Conservation (phyloP, 2,797 vertebrate genomes). For the Chiloscyllium punctatum region DNA sequence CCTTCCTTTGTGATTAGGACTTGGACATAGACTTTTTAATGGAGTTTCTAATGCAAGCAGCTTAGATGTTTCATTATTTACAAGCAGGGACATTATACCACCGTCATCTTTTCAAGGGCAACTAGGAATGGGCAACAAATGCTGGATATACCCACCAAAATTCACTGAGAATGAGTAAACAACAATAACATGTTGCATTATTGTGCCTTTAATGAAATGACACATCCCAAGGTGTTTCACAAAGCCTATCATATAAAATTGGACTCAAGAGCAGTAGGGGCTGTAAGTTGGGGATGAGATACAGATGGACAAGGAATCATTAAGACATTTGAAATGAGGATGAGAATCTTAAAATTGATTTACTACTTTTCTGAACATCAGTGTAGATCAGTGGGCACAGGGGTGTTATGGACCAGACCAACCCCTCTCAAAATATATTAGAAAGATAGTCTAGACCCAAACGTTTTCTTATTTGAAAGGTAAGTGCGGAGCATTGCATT, state of each 20-base stretch:
- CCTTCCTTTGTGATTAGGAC: constrained; percentile 16
- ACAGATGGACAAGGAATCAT: too few species aligned
- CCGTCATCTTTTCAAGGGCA: background rate
- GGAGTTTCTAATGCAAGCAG: background rate
- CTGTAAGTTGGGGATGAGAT: background rate
- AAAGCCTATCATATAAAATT: background rate
- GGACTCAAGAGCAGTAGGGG: background rate
- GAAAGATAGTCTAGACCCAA: too few species aligned
- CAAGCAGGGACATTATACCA: background rate
- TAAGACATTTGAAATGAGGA: background rate
- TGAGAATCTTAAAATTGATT: background rate
- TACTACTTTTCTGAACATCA: background rate
- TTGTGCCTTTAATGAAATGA: background rate
- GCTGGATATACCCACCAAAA: background rate
- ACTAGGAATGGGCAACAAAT: background rate
- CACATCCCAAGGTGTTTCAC: background rate
- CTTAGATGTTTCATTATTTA: constrained; percentile 21
- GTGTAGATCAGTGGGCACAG: background rate
- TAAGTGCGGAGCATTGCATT: too few species aligned
- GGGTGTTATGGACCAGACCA: too few species aligned
- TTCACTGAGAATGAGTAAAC: background rate
- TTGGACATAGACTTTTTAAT: constrained; percentile 6
- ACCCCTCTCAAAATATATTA: too few species aligned
- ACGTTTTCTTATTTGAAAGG: too few species aligned
- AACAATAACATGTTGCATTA: background rate